A percentile compares a stretch with the other conserved stretches of the same genome.
These are phyloP conservation scores for Eriosoma lanigerum DNA, from an alignment of 1,140 invertebrate species.

Conservation along the genomic window DNA sequence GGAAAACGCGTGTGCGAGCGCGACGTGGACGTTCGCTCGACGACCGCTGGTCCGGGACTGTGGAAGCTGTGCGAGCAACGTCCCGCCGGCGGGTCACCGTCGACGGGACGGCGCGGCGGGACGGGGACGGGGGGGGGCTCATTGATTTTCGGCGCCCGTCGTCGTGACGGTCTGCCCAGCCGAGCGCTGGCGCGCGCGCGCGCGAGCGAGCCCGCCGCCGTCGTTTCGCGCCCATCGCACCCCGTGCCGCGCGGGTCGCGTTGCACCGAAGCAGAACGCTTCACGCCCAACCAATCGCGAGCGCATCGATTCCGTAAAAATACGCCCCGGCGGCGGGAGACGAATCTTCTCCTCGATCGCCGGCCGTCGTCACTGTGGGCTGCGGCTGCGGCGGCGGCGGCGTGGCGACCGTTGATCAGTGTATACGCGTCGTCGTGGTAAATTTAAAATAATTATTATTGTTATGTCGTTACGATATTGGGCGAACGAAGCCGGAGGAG, in stretches of 20 bases:
- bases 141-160: constrained; percentile 50
- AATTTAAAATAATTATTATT: constrained; percentile 27
- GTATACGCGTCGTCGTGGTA: constrained; percentile 54
- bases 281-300: constrained; percentile 51
- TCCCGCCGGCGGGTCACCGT: constrained; percentile 48
- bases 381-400: neutral
- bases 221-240: neutral
- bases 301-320: constrained; percentile 51
- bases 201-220: neutral
- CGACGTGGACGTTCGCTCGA: neutral
- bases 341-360: neutral
- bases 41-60: constrained; percentile 48
- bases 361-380: too few relatives aligned
- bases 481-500: neutral
- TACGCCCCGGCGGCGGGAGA: constrained; percentile 13
- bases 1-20: too few relatives aligned
- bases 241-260: constrained; percentile 17
- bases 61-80: constrained; percentile 45
- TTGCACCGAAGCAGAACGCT: constrained; percentile 51
- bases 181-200: neutral
- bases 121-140: constrained; percentile 28
- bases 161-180: neutral
- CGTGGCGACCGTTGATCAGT: constrained; percentile 22
- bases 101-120: neutral
- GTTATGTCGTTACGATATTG: neutral